phyloP scores from a whole-genome alignment of 1,140 invertebrate genomes.

The Battus philenor region DNA sequence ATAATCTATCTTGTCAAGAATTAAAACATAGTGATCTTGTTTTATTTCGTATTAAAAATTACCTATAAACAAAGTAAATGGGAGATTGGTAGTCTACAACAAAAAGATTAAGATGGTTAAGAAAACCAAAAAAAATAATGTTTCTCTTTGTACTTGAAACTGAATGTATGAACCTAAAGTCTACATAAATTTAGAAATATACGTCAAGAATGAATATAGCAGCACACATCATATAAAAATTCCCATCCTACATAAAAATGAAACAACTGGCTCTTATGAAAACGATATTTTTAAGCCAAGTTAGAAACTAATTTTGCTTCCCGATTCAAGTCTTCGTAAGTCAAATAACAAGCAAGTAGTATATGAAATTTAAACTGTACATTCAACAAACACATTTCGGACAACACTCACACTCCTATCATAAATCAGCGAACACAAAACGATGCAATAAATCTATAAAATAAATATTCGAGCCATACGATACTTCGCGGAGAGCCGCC shows the following conservation, averaged over 20 bases:
- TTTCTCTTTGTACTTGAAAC: too few relatives aligned
- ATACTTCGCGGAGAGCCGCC: constrained; percentile 40
- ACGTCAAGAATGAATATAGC: neutral
- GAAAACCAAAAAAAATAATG: too few relatives aligned
- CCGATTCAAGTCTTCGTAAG: constrained; percentile 13
- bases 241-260: neutral
- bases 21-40: too few relatives aligned
- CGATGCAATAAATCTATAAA: constrained; percentile 59
- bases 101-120: too few relatives aligned
- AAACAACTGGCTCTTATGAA: neutral
- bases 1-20: too few relatives aligned
- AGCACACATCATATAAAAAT: neutral
- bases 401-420: constrained; percentile 23
- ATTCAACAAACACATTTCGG: constrained; percentile 18
- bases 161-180: too few relatives aligned
- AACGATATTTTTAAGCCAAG: neutral
- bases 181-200: too few relatives aligned
- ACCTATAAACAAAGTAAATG: too few relatives aligned
- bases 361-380: too few relatives aligned
- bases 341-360: too few relatives aligned
- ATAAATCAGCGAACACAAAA: constrained; percentile 51
- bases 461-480: constrained; percentile 60
- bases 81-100: too few relatives aligned
- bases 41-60: too few relatives aligned
- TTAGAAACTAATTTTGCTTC: constrained; percentile 2